Evolutionary conservation across 2,113 vertebrate species (phyloP), one percentile per base, ranked within the genome.

Genomic region (Vireo altiloquus): DNA sequence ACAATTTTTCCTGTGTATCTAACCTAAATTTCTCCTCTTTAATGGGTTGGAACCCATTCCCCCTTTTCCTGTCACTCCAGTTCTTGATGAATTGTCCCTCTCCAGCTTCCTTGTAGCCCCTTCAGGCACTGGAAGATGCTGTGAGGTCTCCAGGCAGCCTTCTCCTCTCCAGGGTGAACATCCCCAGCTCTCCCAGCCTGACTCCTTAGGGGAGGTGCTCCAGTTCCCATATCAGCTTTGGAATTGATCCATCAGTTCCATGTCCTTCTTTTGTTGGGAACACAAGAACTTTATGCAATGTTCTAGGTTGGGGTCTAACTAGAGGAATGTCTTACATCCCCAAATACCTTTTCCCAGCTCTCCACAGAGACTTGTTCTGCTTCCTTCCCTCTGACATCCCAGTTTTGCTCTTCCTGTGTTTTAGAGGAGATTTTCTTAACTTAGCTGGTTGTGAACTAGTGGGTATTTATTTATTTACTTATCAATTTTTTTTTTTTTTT

Each of bases 31-130:
- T 39, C n/a, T 28, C 23, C 15, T 39, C 0, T n/a, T 20, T 39
- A 60, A 17, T n/a, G n/a, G n/a, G 2, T 66, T 6, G 20, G 37
- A 59, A 59, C 0, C 8, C 2, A 0, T 16, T 60, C 1, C 33
- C 14, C 39, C 33, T 52, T n/a, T 28, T 46, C 46, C 33, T 66
- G 53, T 39, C 46, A 6, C 69, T 53, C 3, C 61, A 30, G 3
- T 3, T 39, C 33, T 52, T 37, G 22, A 37, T 37, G 50, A 59
- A 39, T 9, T 65, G 7, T 15, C 53, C 28, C 24, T n/a, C 61
- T 68, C 28, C 2, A 3, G 1, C 1, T n/a, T 30, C 33, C 16
- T 6, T 60, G 24, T 1, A 25, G 8, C 60, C 28, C 33, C 28
- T 44, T 65, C 37, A 59, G 52, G 1, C 6, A 0, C 68, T 59